Conservation (phyloP, 2,888 invertebrate species). For the Nemurella pictetii region DNA sequence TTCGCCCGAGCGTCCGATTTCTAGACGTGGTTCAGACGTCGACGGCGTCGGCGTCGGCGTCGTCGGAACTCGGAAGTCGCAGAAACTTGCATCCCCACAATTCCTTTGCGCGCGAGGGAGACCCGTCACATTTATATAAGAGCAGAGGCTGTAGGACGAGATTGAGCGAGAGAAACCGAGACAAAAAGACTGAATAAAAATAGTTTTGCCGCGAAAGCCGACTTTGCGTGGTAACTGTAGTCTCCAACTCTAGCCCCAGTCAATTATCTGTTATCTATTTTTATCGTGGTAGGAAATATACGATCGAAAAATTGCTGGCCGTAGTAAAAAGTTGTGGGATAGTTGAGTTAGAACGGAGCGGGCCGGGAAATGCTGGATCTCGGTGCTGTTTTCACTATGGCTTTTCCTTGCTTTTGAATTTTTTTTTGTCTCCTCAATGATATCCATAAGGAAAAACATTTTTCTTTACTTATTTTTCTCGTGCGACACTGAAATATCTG, state of each 20-base stretch:
- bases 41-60: neutral
- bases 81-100: neutral
- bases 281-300: constrained; percentile 6
- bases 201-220: neutral
- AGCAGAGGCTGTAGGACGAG: neutral
- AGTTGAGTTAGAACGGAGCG: neutral
- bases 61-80: neutral
- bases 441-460: neutral
- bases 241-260: neutral
- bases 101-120: neutral
- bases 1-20: neutral
- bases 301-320: neutral
- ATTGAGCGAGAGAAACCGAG: neutral
- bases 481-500: neutral
- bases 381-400: neutral
- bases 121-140: neutral
- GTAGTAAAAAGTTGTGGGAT: neutral
- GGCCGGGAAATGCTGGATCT: neutral
- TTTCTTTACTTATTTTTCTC: neutral
- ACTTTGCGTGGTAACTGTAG: neutral
- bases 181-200: neutral
- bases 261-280: constrained; percentile 23
- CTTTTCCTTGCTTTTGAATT: neutral
- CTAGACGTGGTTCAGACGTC: neutral
- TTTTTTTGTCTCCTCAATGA: neutral